Evolutionary conservation across 2,113 vertebrate species (phyloP).

Genomic region (Pongo abelii): DNA sequence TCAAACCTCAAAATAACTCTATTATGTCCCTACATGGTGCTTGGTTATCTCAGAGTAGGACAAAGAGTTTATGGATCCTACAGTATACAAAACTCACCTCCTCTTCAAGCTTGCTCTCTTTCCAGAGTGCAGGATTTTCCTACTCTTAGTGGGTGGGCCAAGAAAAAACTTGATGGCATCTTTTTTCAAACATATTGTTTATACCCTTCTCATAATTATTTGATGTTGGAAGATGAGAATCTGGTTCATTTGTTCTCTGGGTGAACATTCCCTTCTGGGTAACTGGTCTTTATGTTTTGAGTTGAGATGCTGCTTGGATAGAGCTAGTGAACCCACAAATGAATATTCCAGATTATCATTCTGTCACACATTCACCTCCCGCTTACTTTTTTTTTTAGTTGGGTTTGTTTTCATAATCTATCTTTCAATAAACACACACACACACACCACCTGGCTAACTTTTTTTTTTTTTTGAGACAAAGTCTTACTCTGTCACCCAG

Average conservation of each 20-base stretch:
- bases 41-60: neutral
- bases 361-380: neutral
- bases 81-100: neutral
- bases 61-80: neutral
- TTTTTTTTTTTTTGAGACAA: too few species aligned
- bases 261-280: neutral
- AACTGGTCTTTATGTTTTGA: neutral
- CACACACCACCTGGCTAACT: neutral
- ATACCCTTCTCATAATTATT: neutral
- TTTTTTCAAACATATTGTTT: neutral
- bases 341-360: neutral
- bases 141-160: neutral
- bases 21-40: neutral
- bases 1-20: neutral
- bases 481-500: too few species aligned
- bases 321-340: neutral
- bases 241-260: neutral
- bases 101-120: neutral
- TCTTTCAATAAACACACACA: neutral
- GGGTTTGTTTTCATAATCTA: neutral
- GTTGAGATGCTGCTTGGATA: neutral
- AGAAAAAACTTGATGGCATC: neutral
- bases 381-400: neutral
- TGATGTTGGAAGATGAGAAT: neutral
- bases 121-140: neutral